Conservation (phyloP, 2,888 invertebrate genomes). For the Halictus ligatus region DNA sequence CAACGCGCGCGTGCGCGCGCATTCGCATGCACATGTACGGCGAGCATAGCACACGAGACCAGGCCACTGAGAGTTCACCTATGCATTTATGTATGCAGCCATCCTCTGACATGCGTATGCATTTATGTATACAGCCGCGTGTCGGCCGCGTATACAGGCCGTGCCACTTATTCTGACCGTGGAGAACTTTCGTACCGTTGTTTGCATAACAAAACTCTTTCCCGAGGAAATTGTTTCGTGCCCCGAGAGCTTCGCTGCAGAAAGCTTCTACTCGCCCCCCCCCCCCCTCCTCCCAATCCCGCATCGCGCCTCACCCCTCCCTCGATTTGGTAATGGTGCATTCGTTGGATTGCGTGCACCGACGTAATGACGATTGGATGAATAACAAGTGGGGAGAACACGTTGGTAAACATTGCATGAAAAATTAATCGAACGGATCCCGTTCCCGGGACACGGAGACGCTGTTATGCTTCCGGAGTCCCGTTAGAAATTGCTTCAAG, state of each 20-base stretch:
- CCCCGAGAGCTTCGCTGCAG: neutral
- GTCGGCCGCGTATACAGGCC: constrained; percentile 36
- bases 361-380: constrained; percentile 16
- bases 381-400: neutral
- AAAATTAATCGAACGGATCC: neutral
- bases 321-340: neutral
- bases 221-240: constrained; percentile 38
- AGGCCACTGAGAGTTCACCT: constrained; percentile 26
- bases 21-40: neutral
- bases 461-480: neutral
- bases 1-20: too few species aligned
- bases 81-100: constrained; percentile 60
- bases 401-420: neutral
- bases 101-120: constrained; percentile 55
- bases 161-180: constrained; percentile 58
- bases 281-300: neutral
- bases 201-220: constrained; percentile 59
- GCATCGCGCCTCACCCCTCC: neutral
- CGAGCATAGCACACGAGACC: neutral
- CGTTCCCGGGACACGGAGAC: neutral
- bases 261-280: neutral
- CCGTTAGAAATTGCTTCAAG: neutral
- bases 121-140: constrained; percentile 55
- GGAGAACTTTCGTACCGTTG: constrained; percentile 48
- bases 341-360: constrained; percentile 9